Evolutionary conservation across 2,888 invertebrate species (phyloP), one percentile per base, ranked within the genome.

Genomic region (Lissocephala sabroskyi): DNA sequence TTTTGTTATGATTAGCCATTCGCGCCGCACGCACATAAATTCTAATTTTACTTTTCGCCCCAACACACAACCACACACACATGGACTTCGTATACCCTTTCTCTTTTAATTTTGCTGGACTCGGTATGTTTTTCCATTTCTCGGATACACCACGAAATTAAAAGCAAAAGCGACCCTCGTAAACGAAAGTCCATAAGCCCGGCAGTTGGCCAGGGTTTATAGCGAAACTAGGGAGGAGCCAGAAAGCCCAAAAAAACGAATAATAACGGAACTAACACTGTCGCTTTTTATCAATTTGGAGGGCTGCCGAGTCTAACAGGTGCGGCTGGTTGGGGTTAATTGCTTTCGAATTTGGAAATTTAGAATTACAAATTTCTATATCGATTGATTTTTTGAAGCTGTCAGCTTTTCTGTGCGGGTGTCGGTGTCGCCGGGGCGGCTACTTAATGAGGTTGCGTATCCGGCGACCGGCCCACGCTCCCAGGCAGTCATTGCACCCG

Each of bases 41-140:
- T 70, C 73, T 76, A 70, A 76, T 76, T 70, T 68, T 68, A 76
- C 68, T 73, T 68, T 64, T 71, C 56, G 67, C 64, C 63, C 71
- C 23, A 61, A 74, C 44, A 63, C 75, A 32, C 71, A 74, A 43
- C 56, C 36, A 46, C 42, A 44, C 36, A 43, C 35, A 26, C 36
- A 35, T 39, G 17, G 35, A 50, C 49, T 62, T 58, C 57, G 45
- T 49, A 44, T 41, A 41, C 23, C 29, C 10, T 29, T 19, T 39
- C 29, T 48, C 35, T 49, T 35, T 33, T 41, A 37, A 19, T 49
- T 42, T 49, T 49, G 26, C n/a, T n/a, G n/a, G n/a, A n/a, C n/a
- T n/a, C n/a, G n/a, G n/a, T n/a, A n/a, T n/a, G n/a, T n/a, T 42
- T 41, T 41, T 18, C 17, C n/a, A 28, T 2, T 26, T 45, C 40